Conservation (phyloP, 2,113 vertebrate species). For the Garra rufa region DNA sequence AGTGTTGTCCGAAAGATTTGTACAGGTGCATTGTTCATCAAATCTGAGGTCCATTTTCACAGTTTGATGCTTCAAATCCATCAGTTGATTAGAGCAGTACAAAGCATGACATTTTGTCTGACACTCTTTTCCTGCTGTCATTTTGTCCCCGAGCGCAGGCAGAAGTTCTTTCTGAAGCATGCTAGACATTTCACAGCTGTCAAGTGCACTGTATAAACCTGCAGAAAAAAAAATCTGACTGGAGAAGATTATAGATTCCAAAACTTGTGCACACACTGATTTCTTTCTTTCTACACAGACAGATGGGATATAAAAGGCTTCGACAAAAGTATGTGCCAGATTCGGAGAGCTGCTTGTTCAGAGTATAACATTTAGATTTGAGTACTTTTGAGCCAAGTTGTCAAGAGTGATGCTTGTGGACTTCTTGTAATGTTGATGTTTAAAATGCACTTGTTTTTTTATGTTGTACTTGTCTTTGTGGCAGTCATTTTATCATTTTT, state of each 20-base stretch:
- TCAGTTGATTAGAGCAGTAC: slow-evolving; percentile 22
- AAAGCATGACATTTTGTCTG: slow-evolving; percentile 30
- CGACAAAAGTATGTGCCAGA: slow-evolving; percentile 2
- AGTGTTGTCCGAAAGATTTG: background rate
- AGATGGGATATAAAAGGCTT: slow-evolving; percentile 7
- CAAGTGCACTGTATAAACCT: slow-evolving; percentile 16
- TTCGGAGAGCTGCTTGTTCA: background rate
- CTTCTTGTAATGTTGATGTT: background rate
- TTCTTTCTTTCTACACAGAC: background rate
- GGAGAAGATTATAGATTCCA: slow-evolving; percentile 6
- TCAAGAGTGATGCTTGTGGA: background rate
- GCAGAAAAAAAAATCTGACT: background rate
- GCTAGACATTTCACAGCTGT: slow-evolving; percentile 15
- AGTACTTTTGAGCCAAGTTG: background rate
- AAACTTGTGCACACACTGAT: background rate
- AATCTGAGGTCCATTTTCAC: slow-evolving; percentile 1
- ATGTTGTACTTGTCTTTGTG: background rate
- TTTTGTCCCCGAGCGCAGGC: slow-evolving; percentile 1
- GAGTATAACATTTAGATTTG: background rate
- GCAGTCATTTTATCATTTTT: background rate
- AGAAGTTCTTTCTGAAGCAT: slow-evolving; percentile 21
- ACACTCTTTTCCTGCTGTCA: slow-evolving; percentile 25
- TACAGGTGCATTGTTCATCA: background rate
- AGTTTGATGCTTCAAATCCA: slow-evolving; percentile 2
- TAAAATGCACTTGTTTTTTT: background rate